phyloP scores from a whole-genome alignment of 2,113 vertebrate genomes.

The Spizaetus ornatus region DNA sequence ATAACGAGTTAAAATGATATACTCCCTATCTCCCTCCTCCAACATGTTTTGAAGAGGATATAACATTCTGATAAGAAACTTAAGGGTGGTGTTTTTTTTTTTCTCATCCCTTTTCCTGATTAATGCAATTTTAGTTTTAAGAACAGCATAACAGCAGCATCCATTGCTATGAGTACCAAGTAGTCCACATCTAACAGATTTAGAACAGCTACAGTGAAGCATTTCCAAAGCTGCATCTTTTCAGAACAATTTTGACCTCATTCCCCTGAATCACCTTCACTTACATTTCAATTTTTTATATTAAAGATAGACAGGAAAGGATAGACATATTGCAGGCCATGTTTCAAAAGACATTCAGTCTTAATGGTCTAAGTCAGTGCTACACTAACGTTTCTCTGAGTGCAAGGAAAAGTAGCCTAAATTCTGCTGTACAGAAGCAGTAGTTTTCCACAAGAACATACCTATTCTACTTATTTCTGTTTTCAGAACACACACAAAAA shows the following conservation, averaged over 20 bases:
- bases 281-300: neutral
- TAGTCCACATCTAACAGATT: no score
- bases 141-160: neutral
- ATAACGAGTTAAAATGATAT: accelerated
- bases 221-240: neutral
- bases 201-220: accelerated
- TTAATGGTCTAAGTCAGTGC: accelerated
- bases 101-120: neutral
- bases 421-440: neutral
- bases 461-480: neutral
- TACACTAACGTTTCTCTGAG: neutral
- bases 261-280: neutral
- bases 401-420: neutral
- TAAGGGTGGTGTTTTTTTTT: no score
- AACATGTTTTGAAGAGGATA: neutral
- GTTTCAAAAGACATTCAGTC: neutral
- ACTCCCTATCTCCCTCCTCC: neutral
- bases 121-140: neutral
- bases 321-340: neutral
- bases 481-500: neutral
- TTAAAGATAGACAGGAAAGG: neutral
- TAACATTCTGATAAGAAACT: neutral
- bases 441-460: neutral
- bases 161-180: neutral
- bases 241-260: neutral